Evolutionary conservation across 2,797 vertebrate species (phyloP).

Genomic region (Melanotaenia boesemani): DNA sequence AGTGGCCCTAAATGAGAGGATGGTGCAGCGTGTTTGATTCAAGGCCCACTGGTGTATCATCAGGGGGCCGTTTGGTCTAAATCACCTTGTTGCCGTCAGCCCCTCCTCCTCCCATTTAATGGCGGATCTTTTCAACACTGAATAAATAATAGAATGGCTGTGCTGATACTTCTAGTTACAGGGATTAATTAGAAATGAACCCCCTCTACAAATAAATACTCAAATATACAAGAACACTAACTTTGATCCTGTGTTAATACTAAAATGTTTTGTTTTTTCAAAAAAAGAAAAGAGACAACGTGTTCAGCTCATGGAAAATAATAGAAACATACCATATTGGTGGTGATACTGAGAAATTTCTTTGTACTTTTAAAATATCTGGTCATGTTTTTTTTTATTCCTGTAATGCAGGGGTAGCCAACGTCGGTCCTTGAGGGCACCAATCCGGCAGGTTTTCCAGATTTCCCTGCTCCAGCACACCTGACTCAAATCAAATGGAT

Average conservation of each 20-base stretch:
- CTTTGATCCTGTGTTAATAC: background rate
- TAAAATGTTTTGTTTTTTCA: background rate
- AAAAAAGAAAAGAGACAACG: too few relatives aligned
- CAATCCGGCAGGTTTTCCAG: too few relatives aligned
- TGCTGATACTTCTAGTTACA: slow-evolving; percentile 33
- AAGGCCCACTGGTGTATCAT: slow-evolving; percentile 70
- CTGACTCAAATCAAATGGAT: too few relatives aligned
- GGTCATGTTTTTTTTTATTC: too few relatives aligned
- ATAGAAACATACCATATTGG: background rate
- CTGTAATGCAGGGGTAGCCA: too few relatives aligned
- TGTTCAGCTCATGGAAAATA: background rate
- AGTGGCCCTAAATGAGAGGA: slow-evolving; percentile 43
- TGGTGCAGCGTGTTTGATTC: slow-evolving; percentile 50
- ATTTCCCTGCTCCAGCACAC: too few relatives aligned
- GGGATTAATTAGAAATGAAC: slow-evolving; percentile 57
- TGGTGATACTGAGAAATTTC: background rate
- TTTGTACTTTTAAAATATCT: too few relatives aligned
- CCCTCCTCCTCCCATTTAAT: slow-evolving; percentile 60
- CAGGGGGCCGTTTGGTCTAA: slow-evolving; percentile 71
- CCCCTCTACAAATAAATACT: slow-evolving; percentile 21
- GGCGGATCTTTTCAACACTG: slow-evolving; percentile 70
- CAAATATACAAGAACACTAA: slow-evolving; percentile 5
- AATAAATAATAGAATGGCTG: slow-evolving; percentile 67
- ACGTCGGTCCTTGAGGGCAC: too few relatives aligned
- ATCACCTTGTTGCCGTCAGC: slow-evolving; percentile 67